Evolutionary conservation across 92 coral and sea anemone species (phyloP), one percentile per base, ranked within the genome.

Genomic region (Phenganax marumi): DNA sequence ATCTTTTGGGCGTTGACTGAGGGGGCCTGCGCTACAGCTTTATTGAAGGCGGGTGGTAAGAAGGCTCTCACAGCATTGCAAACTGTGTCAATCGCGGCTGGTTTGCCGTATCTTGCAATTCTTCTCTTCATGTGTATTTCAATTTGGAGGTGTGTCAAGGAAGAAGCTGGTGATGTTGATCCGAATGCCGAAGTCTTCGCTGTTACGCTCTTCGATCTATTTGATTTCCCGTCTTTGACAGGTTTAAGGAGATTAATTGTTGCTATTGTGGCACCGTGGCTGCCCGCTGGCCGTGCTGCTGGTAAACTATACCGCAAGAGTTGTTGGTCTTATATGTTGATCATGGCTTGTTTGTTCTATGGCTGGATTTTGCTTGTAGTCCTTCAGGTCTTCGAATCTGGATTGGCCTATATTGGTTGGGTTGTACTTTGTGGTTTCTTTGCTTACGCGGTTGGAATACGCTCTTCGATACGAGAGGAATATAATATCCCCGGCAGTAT

Each of bases 21-120:
- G 39, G 85, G 97, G 10, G 97, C 97, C 4, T 87, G 92, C 19
- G 95, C 97, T 3, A 91, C 97, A 13, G 95, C 97, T 51, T 84
- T 93, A 65, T 86, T 93, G 26, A 85, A 88, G 80, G 86, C 90
- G 0, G 95, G 97, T 11, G 92, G 95, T 12, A 73, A 52, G 2
- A 50, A 79, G 12, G 95, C 91, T 18, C 79, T 93, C 16, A 77
- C 68, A 13, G 94, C 97, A 10, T 83, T 93, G 18, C 95, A 90
- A 33, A 82, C 95, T 8, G 93, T 90, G 7, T 79, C 97, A 46
- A 87, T 91, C 22, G 86, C 87, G 33, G 87, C 95, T 8, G 97
- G 97, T 5, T 87, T 91, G 49, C 71, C 91, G 8, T 89, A 91
- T 51, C 89, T 91, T 8, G 77, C 88, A 53, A 65, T 93, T 19